A percentile compares a stretch with the other conserved stretches of the same genome.
phyloP scores from a whole-genome alignment of 2,888 invertebrate species.

The Drosophila cognata region DNA sequence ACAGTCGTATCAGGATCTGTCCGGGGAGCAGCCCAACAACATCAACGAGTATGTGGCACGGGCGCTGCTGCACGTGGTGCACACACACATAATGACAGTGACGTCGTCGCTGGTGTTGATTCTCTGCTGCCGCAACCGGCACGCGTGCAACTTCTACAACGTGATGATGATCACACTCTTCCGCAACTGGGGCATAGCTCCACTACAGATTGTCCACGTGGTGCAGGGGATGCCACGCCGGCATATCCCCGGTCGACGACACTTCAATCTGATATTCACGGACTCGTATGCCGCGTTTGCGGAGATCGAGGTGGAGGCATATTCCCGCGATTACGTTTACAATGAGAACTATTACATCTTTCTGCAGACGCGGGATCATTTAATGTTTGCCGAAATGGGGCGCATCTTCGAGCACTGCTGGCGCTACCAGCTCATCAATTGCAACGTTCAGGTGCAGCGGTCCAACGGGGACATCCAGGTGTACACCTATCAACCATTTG shows the following conservation, averaged over 20 bases:
- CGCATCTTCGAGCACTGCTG: slow-evolving; percentile 77
- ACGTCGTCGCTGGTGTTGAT: slow-evolving; percentile 70
- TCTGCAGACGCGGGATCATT: slow-evolving; percentile 66
- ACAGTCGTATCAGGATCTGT: slow-evolving; percentile 52
- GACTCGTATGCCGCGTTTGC: slow-evolving; percentile 78
- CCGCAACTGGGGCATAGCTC: slow-evolving; percentile 57
- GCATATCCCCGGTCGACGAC: slow-evolving; percentile 51
- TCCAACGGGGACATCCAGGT: slow-evolving; percentile 66
- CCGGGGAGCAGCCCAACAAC: slow-evolving; percentile 62
- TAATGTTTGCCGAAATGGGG: slow-evolving; percentile 63
- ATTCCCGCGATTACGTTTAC: slow-evolving; percentile 66
- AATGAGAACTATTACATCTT: slow-evolving; percentile 80
- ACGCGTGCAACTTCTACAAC: slow-evolving; percentile 72
- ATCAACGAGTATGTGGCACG: slow-evolving; percentile 69
- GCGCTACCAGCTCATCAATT: slow-evolving; percentile 76
- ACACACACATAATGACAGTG: slow-evolving; percentile 59
- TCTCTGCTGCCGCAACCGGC: slow-evolving; percentile 60
- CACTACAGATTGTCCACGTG: slow-evolving; percentile 69
- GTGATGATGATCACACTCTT: slow-evolving; percentile 69
- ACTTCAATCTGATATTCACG: slow-evolving; percentile 68
- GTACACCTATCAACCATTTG: slow-evolving; percentile 79
- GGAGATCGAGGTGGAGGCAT: slow-evolving; percentile 63
- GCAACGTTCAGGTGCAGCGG: slow-evolving; percentile 76
- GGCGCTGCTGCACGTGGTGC: slow-evolving; percentile 69
- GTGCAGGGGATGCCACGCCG: slow-evolving; percentile 16